Base-by-base conservation (phyloP, 1,140 invertebrate species). In the Notospermus geniculatus region DNA sequence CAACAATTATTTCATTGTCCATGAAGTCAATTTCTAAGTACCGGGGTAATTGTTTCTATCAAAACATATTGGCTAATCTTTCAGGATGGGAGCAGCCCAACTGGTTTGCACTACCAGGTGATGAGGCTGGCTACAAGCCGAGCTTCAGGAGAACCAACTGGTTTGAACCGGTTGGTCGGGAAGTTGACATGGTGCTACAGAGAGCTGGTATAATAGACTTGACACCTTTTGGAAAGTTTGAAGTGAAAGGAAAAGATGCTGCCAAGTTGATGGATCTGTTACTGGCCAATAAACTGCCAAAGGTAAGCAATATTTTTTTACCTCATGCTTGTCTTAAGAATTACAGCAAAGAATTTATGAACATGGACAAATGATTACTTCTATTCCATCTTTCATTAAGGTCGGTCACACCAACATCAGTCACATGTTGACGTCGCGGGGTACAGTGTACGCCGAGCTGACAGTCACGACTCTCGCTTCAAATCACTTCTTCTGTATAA, bases 121-220 rank as follows among this genome's bases (percentile, higher is more conserved):
- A 74, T 23, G 27, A 39, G 13, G 59, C 61, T 2, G 73, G 68
- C 17, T 81, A 81, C 62, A 57, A 64, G 41, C 79, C 79, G 1
- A 78, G 76, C 61, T 80, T 77, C 59, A 45, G 58, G 0, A 68
- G 78, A 56, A 78, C 77, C 0, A 81, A 81, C 62, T 81, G 79
- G 79, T 81, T 81, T 62, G 45, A 71, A 17, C 58, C 73, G 4
- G 73, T 80, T 2, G 64, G 59, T 0, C 63, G 67, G 32, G 80
- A 81, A 64, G 77, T 74, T 36, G 22, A 64, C 7, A 28, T 67
- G 1, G 75, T 81, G 9, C 72, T 70, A 62, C 69, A 75, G 17
- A 57, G 62, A 19, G 78, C 69, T 15, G 79, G 79, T 15, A 62
- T 81, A 2, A 67, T 80, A 54, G 79, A 81, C 59, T 57, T 81